These are phyloP conservation scores for Clupea harengus DNA, from an alignment of 2,113 vertebrate species.

Conservation along the genomic window DNA sequence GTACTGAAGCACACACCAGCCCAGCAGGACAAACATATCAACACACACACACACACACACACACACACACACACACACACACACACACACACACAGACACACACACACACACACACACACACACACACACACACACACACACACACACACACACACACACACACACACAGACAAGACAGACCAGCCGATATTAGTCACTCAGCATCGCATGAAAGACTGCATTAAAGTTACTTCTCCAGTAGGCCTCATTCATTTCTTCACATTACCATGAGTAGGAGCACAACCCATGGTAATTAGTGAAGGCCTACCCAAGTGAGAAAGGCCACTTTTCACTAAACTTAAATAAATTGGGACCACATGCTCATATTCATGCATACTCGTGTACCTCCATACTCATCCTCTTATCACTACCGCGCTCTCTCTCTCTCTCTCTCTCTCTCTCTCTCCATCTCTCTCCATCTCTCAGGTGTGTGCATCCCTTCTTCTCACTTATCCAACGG, in stretches of 20 bases:
- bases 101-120: neutral
- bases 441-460: conserved; percentile 29
- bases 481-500: conserved; percentile 53
- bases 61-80: neutral
- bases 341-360: neutral
- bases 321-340: neutral
- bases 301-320: neutral
- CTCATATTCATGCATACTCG: neutral
- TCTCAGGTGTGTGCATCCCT: conserved; percentile 61
- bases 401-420: neutral
- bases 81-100: neutral
- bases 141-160: neutral
- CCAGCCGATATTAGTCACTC: neutral
- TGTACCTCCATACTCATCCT: neutral
- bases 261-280: neutral
- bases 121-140: neutral
- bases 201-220: neutral
- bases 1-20: conserved; percentile 40
- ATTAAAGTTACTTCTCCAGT: neutral
- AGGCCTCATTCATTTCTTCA: neutral
- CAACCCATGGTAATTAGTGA: neutral
- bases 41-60: neutral
- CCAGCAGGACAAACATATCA: neutral
- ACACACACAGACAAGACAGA: neutral
- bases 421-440: conserved; percentile 6